Evolutionary conservation across 2,113 vertebrate species (phyloP).

Genomic region (Turnix velox): DNA sequence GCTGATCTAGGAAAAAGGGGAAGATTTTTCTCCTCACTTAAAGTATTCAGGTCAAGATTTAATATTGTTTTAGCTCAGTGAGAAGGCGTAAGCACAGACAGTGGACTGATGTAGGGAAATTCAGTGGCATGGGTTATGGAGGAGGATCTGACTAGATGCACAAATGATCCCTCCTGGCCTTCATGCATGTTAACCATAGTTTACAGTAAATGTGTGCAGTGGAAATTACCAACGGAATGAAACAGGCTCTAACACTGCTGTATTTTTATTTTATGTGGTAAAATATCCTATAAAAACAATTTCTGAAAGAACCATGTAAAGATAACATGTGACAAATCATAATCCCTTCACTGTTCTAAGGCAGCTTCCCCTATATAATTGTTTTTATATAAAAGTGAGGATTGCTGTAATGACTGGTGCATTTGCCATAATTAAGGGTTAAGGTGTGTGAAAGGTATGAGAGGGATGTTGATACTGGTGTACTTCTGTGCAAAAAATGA

Average conservation of each 20-base stretch:
- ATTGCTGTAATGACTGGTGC: background rate
- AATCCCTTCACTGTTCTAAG: background rate
- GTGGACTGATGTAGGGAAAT: background rate
- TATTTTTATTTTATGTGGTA: background rate
- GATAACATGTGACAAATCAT: background rate
- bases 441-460: background rate
- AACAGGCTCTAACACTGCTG: background rate
- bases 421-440: background rate
- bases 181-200: constrained; percentile 21
- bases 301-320: fast-evolving
- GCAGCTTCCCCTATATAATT: background rate
- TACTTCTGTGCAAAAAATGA: background rate
- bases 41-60: background rate
- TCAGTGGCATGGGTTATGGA: background rate
- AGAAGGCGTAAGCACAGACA: background rate
- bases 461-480: background rate
- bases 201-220: constrained; percentile 28
- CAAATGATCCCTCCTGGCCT: constrained; percentile 41
- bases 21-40: background rate
- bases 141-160: constrained; percentile 3
- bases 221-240: background rate
- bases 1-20: background rate
- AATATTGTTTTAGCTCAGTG: background rate
- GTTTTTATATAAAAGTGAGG: background rate
- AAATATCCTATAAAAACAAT: no score